A percentile compares a stretch with the other conserved stretches of the same genome.
phyloP scores from a whole-genome alignment of 2,888 invertebrate species.

The Napeogenes sylphis region DNA sequence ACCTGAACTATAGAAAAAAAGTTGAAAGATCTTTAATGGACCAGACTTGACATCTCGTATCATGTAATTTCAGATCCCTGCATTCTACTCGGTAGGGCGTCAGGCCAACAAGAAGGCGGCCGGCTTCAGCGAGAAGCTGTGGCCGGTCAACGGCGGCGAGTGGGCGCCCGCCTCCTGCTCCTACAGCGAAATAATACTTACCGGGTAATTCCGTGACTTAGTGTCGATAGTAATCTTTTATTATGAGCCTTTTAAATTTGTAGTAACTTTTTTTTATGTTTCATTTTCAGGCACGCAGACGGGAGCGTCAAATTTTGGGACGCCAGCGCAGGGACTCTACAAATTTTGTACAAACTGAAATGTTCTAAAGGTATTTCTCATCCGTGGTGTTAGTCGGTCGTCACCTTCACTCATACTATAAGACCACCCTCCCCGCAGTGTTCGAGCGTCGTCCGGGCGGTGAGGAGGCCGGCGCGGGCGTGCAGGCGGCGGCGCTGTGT shows the following conservation, averaged over 20 bases:
- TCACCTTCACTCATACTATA: too few species aligned
- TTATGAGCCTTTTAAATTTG: not conserved
- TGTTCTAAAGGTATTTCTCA: constrained; percentile 85
- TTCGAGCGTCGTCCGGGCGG: constrained; percentile 75
- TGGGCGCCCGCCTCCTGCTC: constrained; percentile 97
- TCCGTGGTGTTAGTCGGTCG: too few species aligned
- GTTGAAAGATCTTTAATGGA: not conserved
- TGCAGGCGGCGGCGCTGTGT: constrained; percentile 93
- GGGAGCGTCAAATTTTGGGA: constrained; percentile 99
- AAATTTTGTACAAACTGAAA: constrained; percentile 98
- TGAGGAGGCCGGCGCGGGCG: constrained; percentile 89
- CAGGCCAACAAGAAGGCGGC: constrained; percentile 84
- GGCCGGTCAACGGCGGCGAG: constrained; percentile 98
- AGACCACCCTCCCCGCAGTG: constrained; percentile 39
- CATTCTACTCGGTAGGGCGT: constrained; percentile 96
- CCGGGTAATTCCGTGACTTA: constrained; percentile 81
- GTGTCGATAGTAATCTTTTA: not conserved
- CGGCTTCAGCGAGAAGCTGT: constrained; percentile 93
- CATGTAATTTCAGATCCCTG: constrained; percentile 79
- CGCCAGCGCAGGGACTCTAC: constrained; percentile 95
- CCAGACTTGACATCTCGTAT: too few species aligned
- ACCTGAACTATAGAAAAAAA: not conserved
- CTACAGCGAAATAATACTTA: constrained; percentile 98
- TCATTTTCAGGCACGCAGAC: constrained; percentile 91
- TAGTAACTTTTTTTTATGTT: not conserved